Conservation (phyloP, 2,888 invertebrate species). For the Zeuzera pyrina region DNA sequence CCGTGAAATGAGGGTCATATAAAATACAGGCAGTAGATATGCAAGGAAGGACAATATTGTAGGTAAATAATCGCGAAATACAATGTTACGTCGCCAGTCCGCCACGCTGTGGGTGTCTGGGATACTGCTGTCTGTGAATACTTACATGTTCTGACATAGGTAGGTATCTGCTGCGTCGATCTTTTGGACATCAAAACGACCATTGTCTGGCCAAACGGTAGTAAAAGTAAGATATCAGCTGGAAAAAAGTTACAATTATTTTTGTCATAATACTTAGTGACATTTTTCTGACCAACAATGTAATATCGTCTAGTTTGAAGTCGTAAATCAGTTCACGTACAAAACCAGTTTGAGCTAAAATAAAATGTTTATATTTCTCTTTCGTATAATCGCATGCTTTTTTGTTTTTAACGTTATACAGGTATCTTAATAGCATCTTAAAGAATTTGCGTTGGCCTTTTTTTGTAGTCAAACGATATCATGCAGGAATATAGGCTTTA, state of each 20-base stretch:
- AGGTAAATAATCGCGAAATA: slow-evolving; percentile 36
- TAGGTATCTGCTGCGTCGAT: slow-evolving; percentile 4
- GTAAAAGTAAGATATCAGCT: slow-evolving; percentile 38
- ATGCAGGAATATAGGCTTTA: too few species aligned
- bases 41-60: slow-evolving; percentile 33
- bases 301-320: not conserved
- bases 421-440: slow-evolving; percentile 2
- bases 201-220: slow-evolving; percentile 22
- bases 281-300: not conserved
- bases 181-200: slow-evolving; percentile 14
- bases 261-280: not conserved
- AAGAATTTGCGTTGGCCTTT: not conserved
- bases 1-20: slow-evolving; percentile 56
- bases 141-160: slow-evolving; percentile 18
- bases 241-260: slow-evolving; percentile 8
- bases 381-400: not conserved
- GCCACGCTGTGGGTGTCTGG: slow-evolving; percentile 47
- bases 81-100: slow-evolving; percentile 24
- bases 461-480: not conserved
- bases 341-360: too few species aligned
- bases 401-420: not conserved
- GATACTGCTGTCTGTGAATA: slow-evolving; percentile 42
- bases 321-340: not conserved
- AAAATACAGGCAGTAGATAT: slow-evolving; percentile 49
- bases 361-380: not conserved